Evolutionary conservation across 1,140 invertebrate genomes (phyloP).

Genomic region (Antheraea mylitta): DNA sequence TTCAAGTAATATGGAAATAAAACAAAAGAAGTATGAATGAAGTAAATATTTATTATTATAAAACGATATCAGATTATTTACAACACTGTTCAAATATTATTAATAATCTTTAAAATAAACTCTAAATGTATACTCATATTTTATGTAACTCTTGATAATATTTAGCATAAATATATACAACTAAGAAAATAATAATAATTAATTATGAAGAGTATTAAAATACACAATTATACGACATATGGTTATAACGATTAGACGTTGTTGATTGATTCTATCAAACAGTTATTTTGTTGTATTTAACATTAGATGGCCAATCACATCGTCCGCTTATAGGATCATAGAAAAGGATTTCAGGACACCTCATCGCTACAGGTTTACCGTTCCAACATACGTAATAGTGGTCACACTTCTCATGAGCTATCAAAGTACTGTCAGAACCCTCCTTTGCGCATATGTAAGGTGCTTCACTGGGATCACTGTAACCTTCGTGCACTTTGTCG

Average conservation of each 20-base stretch:
- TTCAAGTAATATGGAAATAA: background rate
- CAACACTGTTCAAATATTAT: background rate
- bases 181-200: background rate
- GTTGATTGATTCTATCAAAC: background rate
- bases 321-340: slow-evolving; percentile 19
- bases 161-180: background rate
- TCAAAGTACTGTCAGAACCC: slow-evolving; percentile 1
- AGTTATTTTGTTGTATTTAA: slow-evolving; percentile 40
- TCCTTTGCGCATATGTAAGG: slow-evolving; percentile 12
- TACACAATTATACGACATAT: background rate
- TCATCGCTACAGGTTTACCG: slow-evolving; percentile 15
- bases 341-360: slow-evolving; percentile 14
- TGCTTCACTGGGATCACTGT: slow-evolving; percentile 18
- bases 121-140: background rate
- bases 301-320: slow-evolving; percentile 61
- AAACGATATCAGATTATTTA: background rate
- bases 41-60: background rate
- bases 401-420: slow-evolving; percentile 31
- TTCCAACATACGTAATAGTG: slow-evolving; percentile 24
- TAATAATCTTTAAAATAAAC: background rate
- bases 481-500: background rate
- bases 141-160: background rate
- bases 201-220: background rate
- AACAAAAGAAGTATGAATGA: background rate
- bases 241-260: background rate